phyloP scores from a whole-genome alignment of 2,113 vertebrate species.

The Chaetodon trifascialis region DNA sequence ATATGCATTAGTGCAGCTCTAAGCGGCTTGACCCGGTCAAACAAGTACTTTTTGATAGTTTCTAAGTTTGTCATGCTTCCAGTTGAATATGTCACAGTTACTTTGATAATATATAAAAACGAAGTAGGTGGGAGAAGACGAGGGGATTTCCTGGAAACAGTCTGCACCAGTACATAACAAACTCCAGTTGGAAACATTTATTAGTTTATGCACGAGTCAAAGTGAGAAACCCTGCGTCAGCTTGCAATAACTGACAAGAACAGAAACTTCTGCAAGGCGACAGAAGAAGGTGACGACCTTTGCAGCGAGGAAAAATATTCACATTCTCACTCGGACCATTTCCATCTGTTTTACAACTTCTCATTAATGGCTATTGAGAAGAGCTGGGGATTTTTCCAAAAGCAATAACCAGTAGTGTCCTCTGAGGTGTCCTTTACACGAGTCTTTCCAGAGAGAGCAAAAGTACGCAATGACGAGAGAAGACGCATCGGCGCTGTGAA shows the following conservation, averaged over 20 bases:
- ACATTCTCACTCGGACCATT: background rate
- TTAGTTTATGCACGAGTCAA: background rate
- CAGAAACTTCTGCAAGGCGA: background rate
- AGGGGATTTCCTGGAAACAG: slow-evolving; percentile 38
- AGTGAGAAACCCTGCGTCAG: background rate
- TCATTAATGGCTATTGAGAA: background rate
- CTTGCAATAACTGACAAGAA: background rate
- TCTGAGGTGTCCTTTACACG: slow-evolving; percentile 27
- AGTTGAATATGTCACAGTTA: background rate
- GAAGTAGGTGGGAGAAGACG: background rate
- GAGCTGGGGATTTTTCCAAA: slow-evolving; percentile 43
- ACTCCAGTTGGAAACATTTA: slow-evolving; percentile 25
- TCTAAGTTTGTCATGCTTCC: background rate
- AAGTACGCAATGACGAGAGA: background rate
- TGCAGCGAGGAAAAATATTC: background rate
- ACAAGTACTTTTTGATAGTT: background rate
- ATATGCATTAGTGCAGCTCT: background rate
- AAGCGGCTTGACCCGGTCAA: background rate
- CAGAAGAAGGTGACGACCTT: slow-evolving; percentile 21
- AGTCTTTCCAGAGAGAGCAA: slow-evolving; percentile 39
- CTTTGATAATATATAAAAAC: background rate
- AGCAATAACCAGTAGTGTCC: slow-evolving; percentile 43
- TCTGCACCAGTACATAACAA: background rate
- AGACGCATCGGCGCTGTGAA: slow-evolving; percentile 1
- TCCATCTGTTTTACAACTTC: slow-evolving; percentile 24